phyloP scores from a whole-genome alignment of 1,140 invertebrate genomes.

The Drosophila pruinosa region DNA sequence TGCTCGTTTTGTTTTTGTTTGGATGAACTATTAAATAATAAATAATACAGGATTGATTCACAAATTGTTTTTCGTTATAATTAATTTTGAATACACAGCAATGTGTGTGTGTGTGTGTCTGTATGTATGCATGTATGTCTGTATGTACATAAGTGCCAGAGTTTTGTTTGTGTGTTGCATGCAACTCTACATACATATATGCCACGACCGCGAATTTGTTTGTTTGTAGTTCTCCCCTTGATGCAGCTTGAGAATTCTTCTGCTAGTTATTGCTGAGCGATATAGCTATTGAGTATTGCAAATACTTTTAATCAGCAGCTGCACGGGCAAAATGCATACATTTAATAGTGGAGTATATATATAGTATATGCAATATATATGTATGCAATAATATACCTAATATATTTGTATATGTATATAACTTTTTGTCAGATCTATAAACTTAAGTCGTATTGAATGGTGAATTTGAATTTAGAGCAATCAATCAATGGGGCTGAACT shows the following conservation, averaged over 20 bases:
- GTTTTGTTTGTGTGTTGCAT: neutral
- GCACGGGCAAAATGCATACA: neutral
- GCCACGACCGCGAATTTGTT: constrained; percentile 37
- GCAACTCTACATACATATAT: no score
- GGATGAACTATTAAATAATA: constrained; percentile 46
- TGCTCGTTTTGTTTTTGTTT: neutral
- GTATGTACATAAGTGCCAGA: constrained; percentile 10
- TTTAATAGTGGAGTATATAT: neutral
- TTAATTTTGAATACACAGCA: constrained; percentile 35
- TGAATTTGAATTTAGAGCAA: neutral
- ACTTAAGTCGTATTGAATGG: neutral
- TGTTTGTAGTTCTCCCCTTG: no score
- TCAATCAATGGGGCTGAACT: neutral
- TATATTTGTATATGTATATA: neutral
- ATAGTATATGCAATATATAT: neutral
- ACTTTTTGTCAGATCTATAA: neutral
- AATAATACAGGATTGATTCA: constrained; percentile 35
- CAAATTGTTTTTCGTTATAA: constrained; percentile 25
- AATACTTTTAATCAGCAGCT: neutral
- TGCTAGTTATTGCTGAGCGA: neutral
- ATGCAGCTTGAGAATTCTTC: constrained; percentile 1
- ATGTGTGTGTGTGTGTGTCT: neutral
- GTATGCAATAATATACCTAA: neutral
- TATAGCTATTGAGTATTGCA: neutral
- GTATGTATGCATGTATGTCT: constrained; percentile 5